phyloP scores from a whole-genome alignment of 2,888 invertebrate genomes.

The Lumbricus terrestris region DNA sequence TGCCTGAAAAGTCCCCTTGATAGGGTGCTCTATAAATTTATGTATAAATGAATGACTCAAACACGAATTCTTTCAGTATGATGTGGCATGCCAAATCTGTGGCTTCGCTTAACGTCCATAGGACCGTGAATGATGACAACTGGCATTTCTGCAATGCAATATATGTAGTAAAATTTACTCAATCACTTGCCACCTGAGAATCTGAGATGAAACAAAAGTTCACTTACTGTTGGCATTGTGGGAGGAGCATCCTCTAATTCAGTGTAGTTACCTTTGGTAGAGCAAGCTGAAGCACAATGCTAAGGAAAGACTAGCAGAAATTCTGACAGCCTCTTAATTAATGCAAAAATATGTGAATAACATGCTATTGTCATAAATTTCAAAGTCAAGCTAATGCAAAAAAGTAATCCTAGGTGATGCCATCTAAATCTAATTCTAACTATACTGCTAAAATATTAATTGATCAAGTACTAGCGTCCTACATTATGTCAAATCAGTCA shows the following conservation, averaged over 20 bases:
- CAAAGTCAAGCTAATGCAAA: not conserved
- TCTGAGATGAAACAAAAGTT: not conserved
- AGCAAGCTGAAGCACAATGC: constrained; percentile 23
- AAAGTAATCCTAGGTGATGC: not conserved
- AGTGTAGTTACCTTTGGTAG: constrained; percentile 23
- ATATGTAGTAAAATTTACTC: not conserved
- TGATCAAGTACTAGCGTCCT: too few relatives aligned
- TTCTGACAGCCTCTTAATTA: not conserved
- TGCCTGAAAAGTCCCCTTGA: too few relatives aligned
- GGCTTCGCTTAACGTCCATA: too few relatives aligned
- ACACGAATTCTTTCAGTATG: too few relatives aligned
- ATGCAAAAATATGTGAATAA: not conserved
- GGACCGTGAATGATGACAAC: too few relatives aligned
- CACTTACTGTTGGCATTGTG: constrained; percentile 28
- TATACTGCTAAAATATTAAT: not conserved
- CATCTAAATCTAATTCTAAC: not conserved
- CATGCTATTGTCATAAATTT: not conserved
- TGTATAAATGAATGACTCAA: too few relatives aligned
- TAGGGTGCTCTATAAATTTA: too few relatives aligned
- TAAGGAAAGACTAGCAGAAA: not conserved
- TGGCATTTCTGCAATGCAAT: not conserved
- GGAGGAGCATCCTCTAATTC: constrained; percentile 23
- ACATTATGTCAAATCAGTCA: too few relatives aligned
- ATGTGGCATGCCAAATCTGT: too few relatives aligned
- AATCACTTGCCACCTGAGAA: not conserved